Conservation (phyloP, 1,140 invertebrate genomes). For the Patella vulgata region DNA sequence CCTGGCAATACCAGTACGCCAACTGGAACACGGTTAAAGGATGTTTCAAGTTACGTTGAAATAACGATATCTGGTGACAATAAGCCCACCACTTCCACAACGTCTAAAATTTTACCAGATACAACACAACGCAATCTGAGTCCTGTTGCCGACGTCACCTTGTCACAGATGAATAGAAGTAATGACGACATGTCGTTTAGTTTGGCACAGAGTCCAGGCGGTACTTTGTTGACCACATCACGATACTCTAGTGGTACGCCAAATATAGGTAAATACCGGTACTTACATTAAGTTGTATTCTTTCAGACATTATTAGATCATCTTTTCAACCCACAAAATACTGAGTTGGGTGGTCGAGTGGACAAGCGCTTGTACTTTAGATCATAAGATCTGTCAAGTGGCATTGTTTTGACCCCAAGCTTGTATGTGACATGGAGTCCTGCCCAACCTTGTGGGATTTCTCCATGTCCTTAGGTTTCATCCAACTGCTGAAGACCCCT, state of each 20-base stretch:
- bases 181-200: conserved; percentile 8
- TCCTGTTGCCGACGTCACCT: neutral
- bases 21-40: neutral
- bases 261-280: conserved; percentile 46
- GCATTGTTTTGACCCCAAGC: too few relatives aligned
- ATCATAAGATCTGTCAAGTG: too few relatives aligned
- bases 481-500: too few relatives aligned
- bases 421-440: too few relatives aligned
- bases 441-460: too few relatives aligned
- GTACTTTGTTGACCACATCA: conserved; percentile 10
- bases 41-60: conserved; percentile 11
- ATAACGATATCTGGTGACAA: conserved; percentile 5
- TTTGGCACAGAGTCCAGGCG: conserved; percentile 8
- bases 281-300: too few relatives aligned
- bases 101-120: conserved; percentile 3
- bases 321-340: too few relatives aligned
- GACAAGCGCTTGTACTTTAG: too few relatives aligned
- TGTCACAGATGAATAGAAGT: neutral
- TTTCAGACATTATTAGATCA: too few relatives aligned
- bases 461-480: too few relatives aligned
- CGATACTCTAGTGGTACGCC: conserved; percentile 34
- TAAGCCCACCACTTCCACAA: neutral
- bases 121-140: neutral
- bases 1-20: conserved; percentile 4
- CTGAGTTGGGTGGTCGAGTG: too few relatives aligned